Evolutionary conservation across 2,113 vertebrate genomes (phyloP), one percentile per base, ranked within the genome.

Genomic region (Pseudorasbora parva): DNA sequence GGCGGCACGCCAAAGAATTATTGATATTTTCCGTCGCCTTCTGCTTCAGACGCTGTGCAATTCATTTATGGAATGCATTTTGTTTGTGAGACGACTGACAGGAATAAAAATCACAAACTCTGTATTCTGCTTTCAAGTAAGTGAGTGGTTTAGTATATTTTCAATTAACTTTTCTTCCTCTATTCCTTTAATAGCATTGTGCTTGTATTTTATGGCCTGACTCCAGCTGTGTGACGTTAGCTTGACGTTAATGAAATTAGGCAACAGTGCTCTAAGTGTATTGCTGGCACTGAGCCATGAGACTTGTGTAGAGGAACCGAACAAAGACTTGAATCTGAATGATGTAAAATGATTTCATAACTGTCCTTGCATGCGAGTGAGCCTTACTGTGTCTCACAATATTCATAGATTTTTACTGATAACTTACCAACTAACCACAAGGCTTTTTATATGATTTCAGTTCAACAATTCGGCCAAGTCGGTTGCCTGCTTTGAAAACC

Each of bases 401-500:
- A 8, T 37, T 64, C 27, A 33, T 33, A 3, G 11, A 37, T 54
- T 83, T 64, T 6, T 41, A 37, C 5, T 33, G 43, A 60, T 15
- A 64, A 41, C 66, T 41, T 41, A 21, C 41, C 8, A 23, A 21
- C 25, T 69, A 37, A 78, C 37, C 2, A 45, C 73, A 19, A 47
- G 47, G 71, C 80, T 83, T 21, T 37, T 17, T 79, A 84, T 87
- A 89, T 81, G 89, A 81, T 88, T 88, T 23, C 94, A 99, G 98
- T 99, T 99, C 92, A 97, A 98, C 85, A 95, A 96, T 69, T 94
- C 95, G 10, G 98, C 97, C 82, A 92, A 91, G 60, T 90, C 94
- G 0, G 96, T 96, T 9, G 94, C 97, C 74, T 99, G 98, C 91
- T 99, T 99, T 88, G 87, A 95, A 82, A 95, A 99, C 87, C 96